phyloP scores from a whole-genome alignment of 1,140 invertebrate genomes.

The Rhopalosiphum maidis region DNA sequence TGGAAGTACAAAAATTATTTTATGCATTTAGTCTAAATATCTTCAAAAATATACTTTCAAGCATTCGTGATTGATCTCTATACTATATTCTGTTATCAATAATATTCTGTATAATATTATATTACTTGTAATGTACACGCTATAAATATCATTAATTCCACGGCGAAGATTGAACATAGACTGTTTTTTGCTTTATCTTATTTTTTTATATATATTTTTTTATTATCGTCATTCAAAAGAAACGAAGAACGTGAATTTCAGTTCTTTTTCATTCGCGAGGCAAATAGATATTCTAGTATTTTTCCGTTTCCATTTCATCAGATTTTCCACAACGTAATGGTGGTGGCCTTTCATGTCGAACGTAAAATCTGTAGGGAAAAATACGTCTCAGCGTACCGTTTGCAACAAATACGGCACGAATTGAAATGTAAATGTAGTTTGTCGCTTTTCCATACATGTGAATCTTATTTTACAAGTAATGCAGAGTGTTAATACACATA shows the following conservation, averaged over 20 bases:
- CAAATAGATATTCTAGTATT: not conserved
- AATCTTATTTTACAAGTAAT: not conserved
- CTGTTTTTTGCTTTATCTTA: not conserved
- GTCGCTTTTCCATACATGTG: not conserved
- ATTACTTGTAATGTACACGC: not conserved
- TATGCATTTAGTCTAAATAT: not conserved
- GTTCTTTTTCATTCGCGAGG: not conserved
- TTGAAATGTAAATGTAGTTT: conserved; percentile 18
- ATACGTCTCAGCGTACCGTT: not conserved
- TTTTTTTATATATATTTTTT: not conserved
- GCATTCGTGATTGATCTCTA: not conserved
- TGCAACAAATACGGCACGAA: not conserved
- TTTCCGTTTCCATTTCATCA: conserved; percentile 18
- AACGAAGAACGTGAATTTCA: no score
- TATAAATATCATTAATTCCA: not conserved
- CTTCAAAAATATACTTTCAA: not conserved
- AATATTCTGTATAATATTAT: not conserved
- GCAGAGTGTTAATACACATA: not conserved
- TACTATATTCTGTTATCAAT: not conserved
- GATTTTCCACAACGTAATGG: not conserved
- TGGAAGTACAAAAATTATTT: not conserved
- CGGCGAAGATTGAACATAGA: not conserved
- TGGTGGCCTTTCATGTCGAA: not conserved
- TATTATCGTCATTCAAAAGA: not conserved
- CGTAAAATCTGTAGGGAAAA: not conserved